These are phyloP conservation scores for Labia minor DNA, from an alignment of 2,888 invertebrate genomes.

Conservation along the genomic window DNA sequence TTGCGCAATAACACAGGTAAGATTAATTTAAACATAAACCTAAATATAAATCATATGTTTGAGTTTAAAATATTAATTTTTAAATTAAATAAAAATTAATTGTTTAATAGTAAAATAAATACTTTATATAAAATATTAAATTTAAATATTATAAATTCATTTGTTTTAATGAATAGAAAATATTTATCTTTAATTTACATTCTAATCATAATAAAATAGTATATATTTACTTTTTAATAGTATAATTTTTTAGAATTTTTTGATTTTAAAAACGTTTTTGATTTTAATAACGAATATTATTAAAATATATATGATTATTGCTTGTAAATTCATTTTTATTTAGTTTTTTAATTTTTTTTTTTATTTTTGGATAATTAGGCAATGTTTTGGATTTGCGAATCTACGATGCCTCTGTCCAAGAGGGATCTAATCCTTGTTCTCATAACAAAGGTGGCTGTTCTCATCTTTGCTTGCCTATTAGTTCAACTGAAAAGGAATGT, in stretches of 20 bases:
- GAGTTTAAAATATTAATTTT: too few relatives aligned
- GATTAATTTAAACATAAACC: constrained; percentile 15
- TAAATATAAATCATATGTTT: not conserved
- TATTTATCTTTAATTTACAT: too few relatives aligned
- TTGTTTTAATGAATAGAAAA: not conserved
- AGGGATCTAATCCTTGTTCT: constrained; percentile 47
- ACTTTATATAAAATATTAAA: too few relatives aligned
- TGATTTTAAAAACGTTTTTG: too few relatives aligned
- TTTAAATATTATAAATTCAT: constrained; percentile 16
- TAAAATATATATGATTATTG: too few relatives aligned
- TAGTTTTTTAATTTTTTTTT: constrained; percentile 9
- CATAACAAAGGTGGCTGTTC: constrained; percentile 49
- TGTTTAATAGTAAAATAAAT: too few relatives aligned
- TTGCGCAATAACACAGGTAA: constrained; percentile 50
- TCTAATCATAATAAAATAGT: too few relatives aligned
- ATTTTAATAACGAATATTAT: too few relatives aligned
- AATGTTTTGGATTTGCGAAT: constrained; percentile 56
- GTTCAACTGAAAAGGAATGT: constrained; percentile 47
- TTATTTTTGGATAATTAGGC: constrained; percentile 39
- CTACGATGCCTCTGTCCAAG: constrained; percentile 57
- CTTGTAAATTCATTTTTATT: too few relatives aligned
- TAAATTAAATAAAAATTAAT: too few relatives aligned
- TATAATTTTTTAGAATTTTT: too few relatives aligned
- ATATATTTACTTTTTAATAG: too few relatives aligned
- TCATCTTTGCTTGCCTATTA: constrained; percentile 62